Evolutionary conservation across 2,888 invertebrate genomes (phyloP).

Genomic region (Orthonychiurus folsomi): DNA sequence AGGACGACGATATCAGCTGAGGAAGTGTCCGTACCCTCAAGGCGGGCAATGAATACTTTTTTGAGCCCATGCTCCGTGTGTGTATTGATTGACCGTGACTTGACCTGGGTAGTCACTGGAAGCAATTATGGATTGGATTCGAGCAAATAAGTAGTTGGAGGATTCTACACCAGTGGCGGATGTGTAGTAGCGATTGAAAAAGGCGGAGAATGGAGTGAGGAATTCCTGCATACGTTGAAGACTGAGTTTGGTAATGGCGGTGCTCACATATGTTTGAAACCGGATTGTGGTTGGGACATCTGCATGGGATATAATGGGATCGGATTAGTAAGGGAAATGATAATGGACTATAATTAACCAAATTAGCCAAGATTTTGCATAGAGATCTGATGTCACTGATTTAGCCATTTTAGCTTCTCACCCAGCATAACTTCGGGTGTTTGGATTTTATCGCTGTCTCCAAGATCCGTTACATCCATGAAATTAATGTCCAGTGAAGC

Average conservation of each 20-base stretch:
- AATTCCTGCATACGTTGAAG: conserved; percentile 17
- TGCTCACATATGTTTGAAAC: conserved; percentile 2
- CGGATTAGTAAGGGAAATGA: neutral
- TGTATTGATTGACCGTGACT: conserved; percentile 11
- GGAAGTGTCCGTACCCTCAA: conserved; percentile 18
- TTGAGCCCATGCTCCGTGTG: conserved; percentile 18
- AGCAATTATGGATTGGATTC: too few relatives aligned
- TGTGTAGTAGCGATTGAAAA: conserved; percentile 20
- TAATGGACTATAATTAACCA: too few relatives aligned
- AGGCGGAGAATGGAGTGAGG: conserved; percentile 15
- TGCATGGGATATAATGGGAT: neutral
- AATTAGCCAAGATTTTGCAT: too few relatives aligned
- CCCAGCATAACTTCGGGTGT: too few relatives aligned
- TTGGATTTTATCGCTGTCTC: too few relatives aligned
- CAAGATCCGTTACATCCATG: neutral
- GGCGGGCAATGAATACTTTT: conserved; percentile 20
- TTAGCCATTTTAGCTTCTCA: too few relatives aligned
- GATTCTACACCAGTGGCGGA: conserved; percentile 12
- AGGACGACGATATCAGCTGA: conserved; percentile 20
- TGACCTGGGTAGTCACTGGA: conserved; percentile 17
- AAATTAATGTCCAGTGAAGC: neutral
- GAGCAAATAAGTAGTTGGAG: too few relatives aligned
- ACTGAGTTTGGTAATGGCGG: conserved; percentile 7
- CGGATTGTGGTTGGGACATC: conserved; percentile 9
- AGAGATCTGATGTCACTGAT: too few relatives aligned